Evolutionary conservation across 2,888 invertebrate genomes (phyloP), one percentile per base, ranked within the genome.

Genomic region (Apotomis turbidana): DNA sequence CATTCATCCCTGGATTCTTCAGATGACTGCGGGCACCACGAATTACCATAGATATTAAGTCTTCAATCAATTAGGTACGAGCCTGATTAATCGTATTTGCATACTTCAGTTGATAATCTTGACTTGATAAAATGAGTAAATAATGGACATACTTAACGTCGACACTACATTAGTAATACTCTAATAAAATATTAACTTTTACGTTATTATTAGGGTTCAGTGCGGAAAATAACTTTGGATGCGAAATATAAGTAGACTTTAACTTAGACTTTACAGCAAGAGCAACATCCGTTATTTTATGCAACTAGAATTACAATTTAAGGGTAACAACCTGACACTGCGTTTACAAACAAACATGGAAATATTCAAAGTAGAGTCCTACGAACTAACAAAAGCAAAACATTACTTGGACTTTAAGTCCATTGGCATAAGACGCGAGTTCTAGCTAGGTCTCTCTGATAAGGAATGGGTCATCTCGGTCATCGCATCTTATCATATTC

Each of bases 271-370:
- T 5, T 9, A 9, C 8, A n/a, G 3, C 58, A 46, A 15, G 15
- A 15, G 15, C 46, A 46, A 9, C 46, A 4, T 46, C 9, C 9
- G 10, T 9, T 4, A 3, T 49, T 49, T 9, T 9, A 49, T 12
- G 49, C 49, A 10, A 49, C 9, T 3, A 9, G 10, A 10, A 10
- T 49, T 9, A 49, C 9, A 49, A 10, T 2, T 9, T 49, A 6
- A 49, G 49, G 49, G 41, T 52, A 13, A 46, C 3, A 36, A 1
- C 5, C 10, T 10, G 8, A 15, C 51, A 13, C n/a, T 59, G 41
- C 5, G 68, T 68, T 68, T 68, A 68, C 68, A 68, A 59, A 59
- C 55, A 67, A 27, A 68, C 2, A 27, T 60, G 59, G 10, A 68
- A 44, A 52, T 55, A 10, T 9, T 15, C 15, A 5, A 55, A 15